Evolutionary conservation across 2,797 vertebrate species (phyloP).

Genomic region (Gadopsis marmoratus): DNA sequence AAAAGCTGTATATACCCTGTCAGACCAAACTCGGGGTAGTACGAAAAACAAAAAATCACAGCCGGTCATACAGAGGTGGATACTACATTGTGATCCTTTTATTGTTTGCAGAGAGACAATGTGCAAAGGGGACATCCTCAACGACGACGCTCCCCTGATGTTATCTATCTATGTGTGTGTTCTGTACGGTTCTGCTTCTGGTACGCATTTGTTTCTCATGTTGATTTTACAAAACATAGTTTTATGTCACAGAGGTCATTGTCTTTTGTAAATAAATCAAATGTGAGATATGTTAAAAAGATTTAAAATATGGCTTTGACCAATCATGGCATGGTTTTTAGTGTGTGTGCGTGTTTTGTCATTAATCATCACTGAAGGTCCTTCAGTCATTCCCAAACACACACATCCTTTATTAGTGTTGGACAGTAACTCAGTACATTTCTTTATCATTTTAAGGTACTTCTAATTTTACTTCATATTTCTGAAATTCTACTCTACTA

Average conservation of each 20-base stretch:
- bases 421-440: not conserved
- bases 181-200: constrained; percentile 79
- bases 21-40: constrained; percentile 54
- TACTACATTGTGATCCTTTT: constrained; percentile 54
- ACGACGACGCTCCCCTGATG: constrained; percentile 57
- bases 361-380: not conserved
- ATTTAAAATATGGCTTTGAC: constrained; percentile 73
- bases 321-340: constrained; percentile 14
- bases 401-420: not conserved
- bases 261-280: constrained; percentile 89
- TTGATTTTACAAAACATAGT: constrained; percentile 82
- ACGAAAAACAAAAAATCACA: constrained; percentile 42
- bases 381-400: not conserved
- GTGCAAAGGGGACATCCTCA: constrained; percentile 56
- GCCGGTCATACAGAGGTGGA: constrained; percentile 49
- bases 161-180: constrained; percentile 77
- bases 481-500: not conserved
- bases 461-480: not conserved
- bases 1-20: constrained; percentile 63
- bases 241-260: constrained; percentile 83
- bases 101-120: constrained; percentile 65
- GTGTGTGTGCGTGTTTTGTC: not conserved
- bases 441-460: not conserved
- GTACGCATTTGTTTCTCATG: constrained; percentile 79
- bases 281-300: constrained; percentile 87